A percentile compares a stretch with the other conserved stretches of the same genome.
phyloP scores from a whole-genome alignment of 2,888 invertebrate species.

The Diarsia dahlii region DNA sequence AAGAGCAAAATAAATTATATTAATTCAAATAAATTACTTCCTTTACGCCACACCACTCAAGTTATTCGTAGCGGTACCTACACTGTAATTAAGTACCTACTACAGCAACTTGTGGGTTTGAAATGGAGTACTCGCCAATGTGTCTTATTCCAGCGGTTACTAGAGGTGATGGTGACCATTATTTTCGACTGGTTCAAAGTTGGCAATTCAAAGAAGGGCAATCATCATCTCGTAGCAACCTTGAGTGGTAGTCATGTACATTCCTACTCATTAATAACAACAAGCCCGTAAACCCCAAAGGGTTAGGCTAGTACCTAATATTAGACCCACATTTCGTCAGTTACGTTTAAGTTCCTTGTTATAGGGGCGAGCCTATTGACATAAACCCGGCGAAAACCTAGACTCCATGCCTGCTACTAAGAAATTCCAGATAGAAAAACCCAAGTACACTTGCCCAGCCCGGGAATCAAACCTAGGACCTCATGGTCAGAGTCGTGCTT shows the following conservation, averaged over 20 bases:
- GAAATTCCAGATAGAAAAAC: too few species aligned
- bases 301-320: too few species aligned
- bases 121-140: not conserved
- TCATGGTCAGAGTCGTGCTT: too few species aligned
- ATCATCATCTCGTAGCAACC: not conserved
- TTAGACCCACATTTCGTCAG: too few species aligned
- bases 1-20: slow-evolving; percentile 52
- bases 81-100: slow-evolving; percentile 28
- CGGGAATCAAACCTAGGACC: too few species aligned
- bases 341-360: too few species aligned
- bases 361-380: too few species aligned
- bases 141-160: slow-evolving; percentile 8
- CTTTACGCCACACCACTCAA: slow-evolving; percentile 36
- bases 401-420: too few species aligned
- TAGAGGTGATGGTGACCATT: not conserved
- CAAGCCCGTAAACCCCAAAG: too few species aligned
- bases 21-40: slow-evolving; percentile 53
- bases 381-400: too few species aligned
- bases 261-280: not conserved
- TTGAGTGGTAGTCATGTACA: not conserved
- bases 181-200: slow-evolving; percentile 1
- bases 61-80: slow-evolving; percentile 16
- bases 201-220: too few species aligned
- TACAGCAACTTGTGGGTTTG: slow-evolving; percentile 12
- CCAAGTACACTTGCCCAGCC: too few species aligned